A percentile compares a stretch with the other conserved stretches of the same genome.
Evolutionary conservation across 2,113 vertebrate species (phyloP).

Genomic region (Tretioscincus oriximinensis): DNA sequence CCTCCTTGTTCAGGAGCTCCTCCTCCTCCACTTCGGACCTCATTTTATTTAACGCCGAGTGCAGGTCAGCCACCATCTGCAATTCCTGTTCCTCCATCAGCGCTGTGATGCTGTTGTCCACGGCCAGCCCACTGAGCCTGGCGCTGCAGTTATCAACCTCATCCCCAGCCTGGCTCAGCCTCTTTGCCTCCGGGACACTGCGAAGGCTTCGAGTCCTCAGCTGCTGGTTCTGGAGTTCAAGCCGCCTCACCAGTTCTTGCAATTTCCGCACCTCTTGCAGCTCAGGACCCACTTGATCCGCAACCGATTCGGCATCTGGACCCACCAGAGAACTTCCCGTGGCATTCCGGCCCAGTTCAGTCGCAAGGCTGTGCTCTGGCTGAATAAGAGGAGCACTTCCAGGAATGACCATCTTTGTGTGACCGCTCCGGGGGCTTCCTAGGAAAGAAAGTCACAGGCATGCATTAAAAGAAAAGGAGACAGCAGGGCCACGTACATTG

Average conservation of each 20-base stretch:
- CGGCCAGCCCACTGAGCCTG: slow-evolving; percentile 46
- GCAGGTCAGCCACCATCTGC: slow-evolving; percentile 62
- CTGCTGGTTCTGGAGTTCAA: slow-evolving; percentile 89
- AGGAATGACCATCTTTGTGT: slow-evolving; percentile 85
- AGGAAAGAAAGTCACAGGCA: neutral
- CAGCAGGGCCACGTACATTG: no score
- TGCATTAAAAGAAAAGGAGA: no score
- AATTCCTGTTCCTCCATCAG: slow-evolving; percentile 46
- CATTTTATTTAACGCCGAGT: slow-evolving; percentile 54
- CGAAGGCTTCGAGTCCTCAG: slow-evolving; percentile 73
- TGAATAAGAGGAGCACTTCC: slow-evolving; percentile 75
- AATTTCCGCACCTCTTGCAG: slow-evolving; percentile 87
- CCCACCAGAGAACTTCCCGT: slow-evolving; percentile 52
- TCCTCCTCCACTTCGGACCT: slow-evolving; percentile 63
- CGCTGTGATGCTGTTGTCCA: slow-evolving; percentile 62
- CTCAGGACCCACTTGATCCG: slow-evolving; percentile 71
- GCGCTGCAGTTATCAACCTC: slow-evolving; percentile 61
- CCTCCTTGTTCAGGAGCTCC: slow-evolving; percentile 45
- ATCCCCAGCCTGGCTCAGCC: slow-evolving; percentile 44
- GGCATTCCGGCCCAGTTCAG: slow-evolving; percentile 62
- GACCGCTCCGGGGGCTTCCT: neutral
- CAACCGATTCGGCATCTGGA: slow-evolving; percentile 54
- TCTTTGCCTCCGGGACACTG: slow-evolving; percentile 44
- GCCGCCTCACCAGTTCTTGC: slow-evolving; percentile 82
- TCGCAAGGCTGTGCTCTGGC: slow-evolving; percentile 68